Base-by-base conservation (phyloP, 2,888 invertebrate species). In the Vandiemenella viatica region DNA sequence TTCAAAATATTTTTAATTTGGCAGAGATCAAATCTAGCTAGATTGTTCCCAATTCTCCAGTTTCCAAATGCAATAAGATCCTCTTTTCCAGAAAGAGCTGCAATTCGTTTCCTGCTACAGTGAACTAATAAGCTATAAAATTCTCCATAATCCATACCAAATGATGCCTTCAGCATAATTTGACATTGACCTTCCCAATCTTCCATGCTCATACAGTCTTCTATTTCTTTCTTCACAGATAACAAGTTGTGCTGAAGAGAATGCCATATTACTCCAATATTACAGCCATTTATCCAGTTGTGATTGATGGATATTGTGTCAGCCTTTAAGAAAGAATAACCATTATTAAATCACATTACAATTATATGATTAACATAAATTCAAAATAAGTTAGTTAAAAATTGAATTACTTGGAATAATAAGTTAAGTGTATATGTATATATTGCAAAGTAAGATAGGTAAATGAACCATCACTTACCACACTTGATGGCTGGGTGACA, bases 291-390 rank as follows among this genome's bases (percentile, higher is more conserved):
- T 50, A 95, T 76, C 89, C 95, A 96, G 65, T 98, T 98, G 65
- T 97, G 97, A 67, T 98, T 98, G 43, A 98, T 77, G 0, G 97
- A 97, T 60, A 97, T 86, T 22, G 95, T 91, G 62, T 95, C 88
- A 53, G 84, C 78, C 78, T 79, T 55, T 5, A 56, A 53, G 8
- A 16, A 13, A 37, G 44, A 41, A 15, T 22, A 16, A 22, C 21
- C 15, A 15, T 20, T 41, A 41, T n/a, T 41, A 32, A 13, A 7
- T 32, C 15, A 3, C n/a, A 4, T 10, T 10, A 32, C 10, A 4
- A 32, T n/a, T n/a, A 32, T 32, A n/a, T 32, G 32, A 10, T 26
- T 7, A 7, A 26, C 26, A 26, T 13, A 26, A 7, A 26, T 13
- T 13, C 26, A 26, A 13, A n/a, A n/a, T n/a, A n/a, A n/a, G n/a